Base-by-base conservation (phyloP, 2,113 vertebrate species). In the Atherinomorus stipes region DNA sequence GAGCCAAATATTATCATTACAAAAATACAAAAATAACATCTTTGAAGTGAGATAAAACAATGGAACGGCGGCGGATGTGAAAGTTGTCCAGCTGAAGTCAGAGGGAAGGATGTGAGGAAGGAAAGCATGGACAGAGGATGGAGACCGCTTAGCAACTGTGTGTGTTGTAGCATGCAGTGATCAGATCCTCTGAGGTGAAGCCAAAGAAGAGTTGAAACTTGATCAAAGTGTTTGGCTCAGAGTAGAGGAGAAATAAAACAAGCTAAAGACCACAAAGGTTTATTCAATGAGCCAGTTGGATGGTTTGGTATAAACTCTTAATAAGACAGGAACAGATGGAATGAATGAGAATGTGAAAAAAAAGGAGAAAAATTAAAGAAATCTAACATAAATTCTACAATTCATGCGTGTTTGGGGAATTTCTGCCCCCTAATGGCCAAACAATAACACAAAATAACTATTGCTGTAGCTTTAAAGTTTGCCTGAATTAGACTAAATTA, bases 81-180 rank as follows among this genome's bases (percentile, higher is more conserved):
- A 85, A 85, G 87, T 79, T 28, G n/a, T 38, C 67, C 63, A 23
- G 18, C 54, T 64, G 0, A 44, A 79, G 58, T 74, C 62, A 62
- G 65, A 82, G 63, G 81, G 84, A 89, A 80, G 80, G 77, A 83
- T 61, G 67, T 62, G 77, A 83, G 78, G 71, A 83, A 67, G 74
- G 60, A 47, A 59, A 26, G 22, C 18, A 26, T 1, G 51, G 73
- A 71, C 42, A 64, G 69, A 63, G 54, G 67, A 73, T 18, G 37
- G 57, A 68, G 64, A 79, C 42, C 28, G 53, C n/a, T 12, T 19
- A 11, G 60, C 0, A 13, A 0, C 8, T 21, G 59, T 49, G 64
- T 42, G 62, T 38, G 52, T 28, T 19, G 38, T 16, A 11, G 19
- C 45, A 50, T 56, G 66, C 9, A 2, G 38, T 2, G 23, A n/a